Evolutionary conservation across 64 coral and sea anemone genomes (phyloP).

Genomic region (Pocillopora verrucosa): DNA sequence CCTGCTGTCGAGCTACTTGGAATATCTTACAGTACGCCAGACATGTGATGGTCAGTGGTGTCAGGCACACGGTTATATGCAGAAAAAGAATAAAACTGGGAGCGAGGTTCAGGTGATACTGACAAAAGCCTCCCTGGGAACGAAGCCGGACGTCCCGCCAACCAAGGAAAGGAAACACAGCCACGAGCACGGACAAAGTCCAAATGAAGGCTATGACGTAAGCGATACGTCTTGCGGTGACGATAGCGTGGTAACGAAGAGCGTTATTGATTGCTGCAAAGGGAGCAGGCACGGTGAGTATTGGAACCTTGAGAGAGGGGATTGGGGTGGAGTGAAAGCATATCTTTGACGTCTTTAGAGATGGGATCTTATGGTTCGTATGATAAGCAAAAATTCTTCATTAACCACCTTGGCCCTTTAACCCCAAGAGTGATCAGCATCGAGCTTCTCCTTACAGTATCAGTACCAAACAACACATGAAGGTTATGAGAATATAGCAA

Average conservation of each 20-base stretch:
- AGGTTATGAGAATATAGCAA: no score
- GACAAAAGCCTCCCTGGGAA: slow-evolving; percentile 63
- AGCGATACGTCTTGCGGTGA: slow-evolving; percentile 51
- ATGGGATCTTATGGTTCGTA: no score
- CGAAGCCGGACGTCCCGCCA: slow-evolving; percentile 66
- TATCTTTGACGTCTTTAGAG: not conserved
- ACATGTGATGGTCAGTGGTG: slow-evolving; percentile 72
- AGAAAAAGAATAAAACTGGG: slow-evolving; percentile 73
- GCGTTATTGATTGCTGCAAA: slow-evolving; percentile 73
- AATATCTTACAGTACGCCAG: slow-evolving; percentile 82
- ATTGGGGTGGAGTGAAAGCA: not conserved
- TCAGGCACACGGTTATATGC: slow-evolving; percentile 70
- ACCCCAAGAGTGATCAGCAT: no score
- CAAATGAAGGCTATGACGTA: slow-evolving; percentile 62
- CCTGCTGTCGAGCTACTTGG: slow-evolving; percentile 68
- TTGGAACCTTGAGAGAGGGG: not conserved
- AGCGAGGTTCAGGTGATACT: slow-evolving; percentile 84
- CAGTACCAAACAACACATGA: no score
- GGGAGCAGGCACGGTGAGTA: not conserved
- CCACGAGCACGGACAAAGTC: slow-evolving; percentile 55
- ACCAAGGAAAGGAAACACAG: slow-evolving; percentile 71
- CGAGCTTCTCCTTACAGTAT: no score
- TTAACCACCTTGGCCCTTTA: no score
- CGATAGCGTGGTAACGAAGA: slow-evolving; percentile 66
- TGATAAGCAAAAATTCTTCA: no score